Evolutionary conservation across 2,888 invertebrate species (phyloP), one percentile per base, ranked within the genome.

Genomic region (Syrista parreyssii): DNA sequence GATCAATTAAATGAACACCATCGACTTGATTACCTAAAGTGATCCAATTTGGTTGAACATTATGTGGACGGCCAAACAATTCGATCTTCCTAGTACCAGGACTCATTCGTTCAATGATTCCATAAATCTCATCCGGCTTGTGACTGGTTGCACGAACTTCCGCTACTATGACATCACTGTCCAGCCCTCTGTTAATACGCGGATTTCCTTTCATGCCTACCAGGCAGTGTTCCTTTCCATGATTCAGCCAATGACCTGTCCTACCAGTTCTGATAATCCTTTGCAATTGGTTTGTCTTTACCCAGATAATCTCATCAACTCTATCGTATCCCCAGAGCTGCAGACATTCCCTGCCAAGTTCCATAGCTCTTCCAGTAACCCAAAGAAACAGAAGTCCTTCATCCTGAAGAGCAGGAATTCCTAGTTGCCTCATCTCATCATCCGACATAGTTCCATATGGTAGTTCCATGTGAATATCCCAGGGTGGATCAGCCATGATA

Each of bases 401-500:
- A 89, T 99, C 98, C 92, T 99, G 98, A 71, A 99, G 92, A 76
- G 97, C 96, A 0, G 98, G 98, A 76, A 99, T 97, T 2, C 98
- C 98, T 31, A 99, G 93, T 80, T 97, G 97, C 75, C 99, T 93
- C 99, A 99, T 99, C 93, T 99, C 99, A 90, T 99, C 98, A 89
- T 99, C 99, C 0, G 98, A 98, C 98, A 99, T 98, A 0, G 99
- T 99, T 1, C 98, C 99, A 91, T 99, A 99, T 0, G 99, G 99
- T 73, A 99, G 93, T 92, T 99, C 99, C 99, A 99, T 99, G 91
- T 99, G 99, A 84, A 99, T 99, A 89, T 99, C 99, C 99, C 99
- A 99, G 0, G 99, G 99, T 0, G 98, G 98, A 92, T 98, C 98
- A 55, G 99, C 99, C 99, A 99, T 99, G 84, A 99, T 97, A 4